These are phyloP conservation scores for Heteromormyrus szaboi DNA, from an alignment of 2,797 vertebrate species.

Conservation along the genomic window DNA sequence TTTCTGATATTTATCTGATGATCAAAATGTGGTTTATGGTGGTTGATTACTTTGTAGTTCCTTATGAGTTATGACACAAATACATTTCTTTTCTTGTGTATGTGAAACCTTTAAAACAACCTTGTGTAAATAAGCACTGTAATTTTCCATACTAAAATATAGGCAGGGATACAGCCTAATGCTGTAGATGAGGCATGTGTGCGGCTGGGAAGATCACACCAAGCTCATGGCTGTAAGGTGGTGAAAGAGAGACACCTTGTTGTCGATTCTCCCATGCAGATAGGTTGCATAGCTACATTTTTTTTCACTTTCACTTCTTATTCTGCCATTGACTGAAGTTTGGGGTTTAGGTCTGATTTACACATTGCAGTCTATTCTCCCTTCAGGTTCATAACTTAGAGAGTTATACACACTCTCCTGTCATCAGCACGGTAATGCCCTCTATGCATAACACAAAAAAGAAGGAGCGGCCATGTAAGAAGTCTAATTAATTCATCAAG, in stretches of 20 bases:
- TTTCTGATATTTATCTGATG: neutral
- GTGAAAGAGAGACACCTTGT: neutral
- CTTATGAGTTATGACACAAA: neutral
- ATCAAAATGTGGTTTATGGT: neutral
- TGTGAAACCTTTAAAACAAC: neutral
- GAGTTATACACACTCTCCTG: neutral
- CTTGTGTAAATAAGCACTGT: neutral
- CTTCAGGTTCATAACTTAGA: neutral
- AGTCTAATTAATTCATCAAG: neutral
- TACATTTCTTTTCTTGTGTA: neutral
- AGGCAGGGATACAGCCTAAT: neutral
- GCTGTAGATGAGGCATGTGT: neutral
- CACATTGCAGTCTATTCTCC: neutral
- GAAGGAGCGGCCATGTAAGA: neutral
- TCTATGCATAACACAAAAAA: neutral
- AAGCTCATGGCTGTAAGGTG: neutral
- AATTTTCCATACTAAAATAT: neutral
- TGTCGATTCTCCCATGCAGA: neutral
- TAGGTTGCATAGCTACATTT: neutral
- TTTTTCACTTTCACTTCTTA: neutral
- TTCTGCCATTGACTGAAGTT: neutral
- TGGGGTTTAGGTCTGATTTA: neutral
- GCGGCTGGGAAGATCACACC: neutral
- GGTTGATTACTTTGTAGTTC: neutral
- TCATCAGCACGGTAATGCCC: neutral